Percentiles rank a stretch among this genome's conserved stretches.
Conservation (phyloP, 2,113 vertebrate genomes). For the Zootoca vivipara region DNA sequence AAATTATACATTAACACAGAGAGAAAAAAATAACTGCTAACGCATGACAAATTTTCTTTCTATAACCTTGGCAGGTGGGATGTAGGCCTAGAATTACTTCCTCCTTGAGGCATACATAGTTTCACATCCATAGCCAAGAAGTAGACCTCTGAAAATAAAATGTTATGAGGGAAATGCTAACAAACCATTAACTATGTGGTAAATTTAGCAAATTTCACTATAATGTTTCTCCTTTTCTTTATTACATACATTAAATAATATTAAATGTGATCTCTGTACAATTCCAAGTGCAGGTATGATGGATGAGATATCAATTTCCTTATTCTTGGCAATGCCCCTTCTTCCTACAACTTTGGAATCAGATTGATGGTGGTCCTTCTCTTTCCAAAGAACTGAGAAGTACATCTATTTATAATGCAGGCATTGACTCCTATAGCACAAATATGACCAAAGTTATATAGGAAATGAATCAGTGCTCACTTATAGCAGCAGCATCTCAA, state of each 20-base stretch:
- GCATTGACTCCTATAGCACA: background rate
- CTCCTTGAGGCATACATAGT: constrained; percentile 4
- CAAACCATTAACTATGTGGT: background rate
- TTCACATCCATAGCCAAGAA: constrained; percentile 23
- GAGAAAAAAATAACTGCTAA: constrained; percentile 1
- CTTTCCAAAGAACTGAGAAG: constrained; percentile 1
- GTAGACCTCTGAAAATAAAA: constrained; percentile 29
- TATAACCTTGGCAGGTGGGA: background rate
- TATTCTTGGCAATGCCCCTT: constrained; percentile 2
- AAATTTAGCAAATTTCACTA: background rate
- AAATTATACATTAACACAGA: background rate
- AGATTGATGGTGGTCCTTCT: background rate
- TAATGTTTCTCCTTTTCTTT: constrained; percentile 9
- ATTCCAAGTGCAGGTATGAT: background rate
- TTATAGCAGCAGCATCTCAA: background rate
- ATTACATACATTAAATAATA: constrained; percentile 1
- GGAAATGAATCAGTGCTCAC: background rate
- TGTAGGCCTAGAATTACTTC: constrained; percentile 1
- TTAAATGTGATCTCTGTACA: background rate
- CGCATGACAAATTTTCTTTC: constrained; percentile 6
- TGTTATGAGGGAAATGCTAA: background rate
- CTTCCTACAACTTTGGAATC: background rate
- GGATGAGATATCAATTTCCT: background rate
- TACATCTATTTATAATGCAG: constrained; percentile 14
- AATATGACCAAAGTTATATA: background rate